Percentiles rank a stretch among this genome's conserved stretches.
phyloP scores from a whole-genome alignment of 2,888 invertebrate species.

The Philonicus albiceps region DNA sequence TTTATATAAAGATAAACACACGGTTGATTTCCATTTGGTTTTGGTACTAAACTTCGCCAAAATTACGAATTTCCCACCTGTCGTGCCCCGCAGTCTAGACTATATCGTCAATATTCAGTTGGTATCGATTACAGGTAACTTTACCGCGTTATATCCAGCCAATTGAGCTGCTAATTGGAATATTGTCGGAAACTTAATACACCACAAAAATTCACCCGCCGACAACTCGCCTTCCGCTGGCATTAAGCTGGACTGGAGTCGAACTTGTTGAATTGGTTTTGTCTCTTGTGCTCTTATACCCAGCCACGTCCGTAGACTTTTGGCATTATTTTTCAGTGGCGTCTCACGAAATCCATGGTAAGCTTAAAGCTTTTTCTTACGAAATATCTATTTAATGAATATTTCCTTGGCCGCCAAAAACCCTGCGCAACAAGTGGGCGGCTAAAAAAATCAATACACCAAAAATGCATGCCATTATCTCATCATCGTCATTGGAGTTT shows the following conservation, averaged over 20 bases:
- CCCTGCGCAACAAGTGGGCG: constrained; percentile 33
- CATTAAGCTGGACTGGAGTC: neutral
- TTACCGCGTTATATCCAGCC: neutral
- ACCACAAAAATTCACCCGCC: neutral
- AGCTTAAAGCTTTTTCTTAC: neutral
- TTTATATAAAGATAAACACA: neutral
- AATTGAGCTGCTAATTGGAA: neutral
- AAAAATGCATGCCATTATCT: neutral
- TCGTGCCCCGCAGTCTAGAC: neutral
- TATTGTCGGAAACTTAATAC: neutral
- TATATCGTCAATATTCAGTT: neutral
- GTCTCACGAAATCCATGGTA: neutral
- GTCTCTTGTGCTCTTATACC: neutral
- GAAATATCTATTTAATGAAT: neutral
- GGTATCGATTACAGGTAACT: neutral
- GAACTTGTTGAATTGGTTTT: neutral
- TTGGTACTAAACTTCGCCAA: neutral
- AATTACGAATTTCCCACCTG: neutral
- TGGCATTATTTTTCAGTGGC: neutral
- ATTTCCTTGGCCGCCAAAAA: neutral
- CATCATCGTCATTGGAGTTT: neutral
- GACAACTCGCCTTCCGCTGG: neutral
- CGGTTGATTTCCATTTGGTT: neutral
- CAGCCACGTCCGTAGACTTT: neutral
- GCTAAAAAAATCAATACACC: constrained; percentile 14